Evolutionary conservation across 2,888 invertebrate species (phyloP), one percentile per base, ranked within the genome.

Genomic region (Rosalia funebris): DNA sequence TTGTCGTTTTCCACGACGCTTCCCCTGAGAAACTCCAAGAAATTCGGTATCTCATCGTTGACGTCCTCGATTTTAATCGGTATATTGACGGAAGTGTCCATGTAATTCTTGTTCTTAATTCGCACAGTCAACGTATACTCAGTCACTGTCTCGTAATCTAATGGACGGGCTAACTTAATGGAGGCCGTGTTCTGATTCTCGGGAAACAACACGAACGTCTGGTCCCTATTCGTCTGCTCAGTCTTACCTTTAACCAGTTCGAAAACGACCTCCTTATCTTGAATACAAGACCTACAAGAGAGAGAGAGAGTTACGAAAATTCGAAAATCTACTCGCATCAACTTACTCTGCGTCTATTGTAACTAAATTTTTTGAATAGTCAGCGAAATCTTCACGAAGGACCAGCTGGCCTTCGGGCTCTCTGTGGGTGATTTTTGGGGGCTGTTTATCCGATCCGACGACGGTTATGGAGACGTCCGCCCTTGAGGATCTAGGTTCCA

Each of bases 1-100:
- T 87, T 87, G 77, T 95, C 93, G 76, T 96, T 94, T 83, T 95
- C 95, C 61, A 92, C 82, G 2, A 95, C 93, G 70, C 89, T 91
- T 0, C 94, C 95, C 11, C 89, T 88, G 72, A 90, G 86, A 10
- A 91, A 87, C 79, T 93, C 93, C 42, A 91, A 90, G 75, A 96
- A 95, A 69, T 89, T 88, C 0, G 91, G 96, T 69, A 92, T 91
- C 75, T 95, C 95, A 78, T 96, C 96, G 76, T 96, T 96, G 0
- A 94, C 94, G 78, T 96, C 96, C 75, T 88, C 85, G 0, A 96
- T 87, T 79, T 89, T 87, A 25, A 96, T 89, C 72, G 88, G 88
- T 48, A 95, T 86, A 54, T 89, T 88, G 10, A 90, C 91, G 81
- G 93, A 92, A 1, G 92, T 89, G 1, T 91, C 91, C 77, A 95